A percentile compares a stretch with the other conserved stretches of the same genome.
These are phyloP conservation scores for Chiridota heheva DNA, from an alignment of 35 echinoderm and acorn worm genomes.

Conservation along the genomic window DNA sequence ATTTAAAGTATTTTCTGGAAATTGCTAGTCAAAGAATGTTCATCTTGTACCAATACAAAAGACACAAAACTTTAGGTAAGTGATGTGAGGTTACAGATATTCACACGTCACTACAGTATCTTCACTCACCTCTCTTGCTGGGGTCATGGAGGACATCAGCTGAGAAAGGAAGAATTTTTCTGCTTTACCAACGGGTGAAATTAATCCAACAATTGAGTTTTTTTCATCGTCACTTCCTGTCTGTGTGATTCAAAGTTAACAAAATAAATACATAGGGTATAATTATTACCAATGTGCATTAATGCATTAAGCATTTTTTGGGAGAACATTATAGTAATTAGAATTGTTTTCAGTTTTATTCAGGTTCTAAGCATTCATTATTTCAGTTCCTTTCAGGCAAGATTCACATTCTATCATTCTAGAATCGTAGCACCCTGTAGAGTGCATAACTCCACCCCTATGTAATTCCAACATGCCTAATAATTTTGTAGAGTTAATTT, in stretches of 20 bases:
- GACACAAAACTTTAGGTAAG: no score
- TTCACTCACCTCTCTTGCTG: slow-evolving; percentile 65
- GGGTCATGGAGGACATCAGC: slow-evolving; percentile 47
- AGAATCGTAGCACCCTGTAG: no score
- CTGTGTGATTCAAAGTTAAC: background rate
- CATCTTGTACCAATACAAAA: no score
- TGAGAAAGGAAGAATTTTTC: slow-evolving; percentile 75
- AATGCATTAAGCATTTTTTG: background rate
- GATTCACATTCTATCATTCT: background rate
- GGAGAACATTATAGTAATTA: background rate
- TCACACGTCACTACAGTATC: no score
- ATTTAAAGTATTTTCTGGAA: no score
- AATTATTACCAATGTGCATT: background rate
- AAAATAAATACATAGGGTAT: background rate
- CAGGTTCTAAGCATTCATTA: background rate
- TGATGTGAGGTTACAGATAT: no score
- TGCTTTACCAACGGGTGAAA: slow-evolving; percentile 60
- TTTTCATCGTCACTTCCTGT: slow-evolving; percentile 52
- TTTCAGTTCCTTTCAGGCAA: background rate
- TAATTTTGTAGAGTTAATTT: no score
- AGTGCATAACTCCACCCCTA: no score
- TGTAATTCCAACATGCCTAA: no score
- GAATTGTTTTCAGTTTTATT: background rate
- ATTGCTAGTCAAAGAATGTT: no score
- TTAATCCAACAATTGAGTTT: slow-evolving; percentile 25